Percentiles rank a stretch among this genome's conserved stretches.
phyloP scores from a whole-genome alignment of 1,140 invertebrate genomes.

The Diorhabda elongata region DNA sequence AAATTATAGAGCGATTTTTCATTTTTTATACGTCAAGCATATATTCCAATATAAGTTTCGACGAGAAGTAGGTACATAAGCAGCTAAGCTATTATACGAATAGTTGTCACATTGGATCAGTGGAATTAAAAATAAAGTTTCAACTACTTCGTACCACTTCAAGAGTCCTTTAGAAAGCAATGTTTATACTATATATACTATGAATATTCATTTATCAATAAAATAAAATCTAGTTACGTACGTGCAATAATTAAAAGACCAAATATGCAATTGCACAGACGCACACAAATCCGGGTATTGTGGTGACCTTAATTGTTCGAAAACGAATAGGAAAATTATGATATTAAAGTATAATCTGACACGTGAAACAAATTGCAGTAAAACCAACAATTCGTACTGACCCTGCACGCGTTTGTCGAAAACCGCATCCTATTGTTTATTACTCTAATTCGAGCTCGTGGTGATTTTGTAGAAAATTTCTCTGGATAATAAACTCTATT shows the following conservation, averaged over 20 bases:
- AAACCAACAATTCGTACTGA: conserved; percentile 9
- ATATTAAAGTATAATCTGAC: conserved; percentile 20
- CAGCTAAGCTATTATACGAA: too few species aligned
- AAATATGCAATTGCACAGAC: conserved; percentile 11
- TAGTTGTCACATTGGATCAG: too few species aligned
- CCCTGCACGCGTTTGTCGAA: conserved; percentile 8
- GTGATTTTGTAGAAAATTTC: neutral
- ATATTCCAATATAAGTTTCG: too few species aligned
- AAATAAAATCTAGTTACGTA: too few species aligned
- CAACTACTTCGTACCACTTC: too few species aligned
- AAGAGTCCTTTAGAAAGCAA: too few species aligned
- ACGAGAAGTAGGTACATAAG: too few species aligned
- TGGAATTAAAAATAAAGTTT: too few species aligned
- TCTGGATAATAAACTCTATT: neutral
- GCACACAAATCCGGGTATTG: conserved; percentile 10
- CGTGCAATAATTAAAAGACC: neutral
- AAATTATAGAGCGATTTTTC: too few species aligned
- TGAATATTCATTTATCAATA: too few species aligned
- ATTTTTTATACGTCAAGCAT: too few species aligned
- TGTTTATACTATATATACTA: too few species aligned
- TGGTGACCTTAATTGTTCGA: conserved; percentile 12
- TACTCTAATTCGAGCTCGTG: neutral
- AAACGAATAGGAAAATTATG: conserved; percentile 20
- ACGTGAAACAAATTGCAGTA: conserved; percentile 10
- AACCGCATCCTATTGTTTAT: conserved; percentile 11